Evolutionary conservation across 30 jellyfish, hydroid and myxozoan genomes (phyloP), one percentile per base, ranked within the genome.

Genomic region (Calvadosia cruxmelitensis): DNA sequence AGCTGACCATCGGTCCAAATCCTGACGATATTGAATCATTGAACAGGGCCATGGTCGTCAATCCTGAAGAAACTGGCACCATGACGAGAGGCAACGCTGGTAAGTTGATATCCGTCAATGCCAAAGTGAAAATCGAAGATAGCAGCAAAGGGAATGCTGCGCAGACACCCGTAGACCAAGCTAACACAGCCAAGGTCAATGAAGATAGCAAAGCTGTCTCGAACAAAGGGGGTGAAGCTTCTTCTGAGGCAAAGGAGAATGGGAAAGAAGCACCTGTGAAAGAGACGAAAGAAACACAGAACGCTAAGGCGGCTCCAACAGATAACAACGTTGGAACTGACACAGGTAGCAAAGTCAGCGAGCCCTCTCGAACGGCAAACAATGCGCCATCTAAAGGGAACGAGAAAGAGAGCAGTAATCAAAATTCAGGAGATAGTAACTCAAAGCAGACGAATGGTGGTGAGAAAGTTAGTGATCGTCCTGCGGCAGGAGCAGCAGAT

Each of bases 191-290:
- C 28, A 69, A 69, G 36, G 48, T n/a, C 36, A 71, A 52, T 12
- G 52, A 35, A 24, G 69, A n/a, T 30, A 29, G 34, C 1, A 23
- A 27, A 24, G 70, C 23, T 28, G 76, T 27, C 26, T 68, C 34
- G 34, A 80, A 57, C 27, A 33, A 64, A 7, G 15, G 2, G 25
- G 69, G 63, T 33, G 25, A 53, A 0, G 57, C 53, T 20, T 2
- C 27, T 24, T 76, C 25, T 3, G 80, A 73, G 31, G 35, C 16
- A 73, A 61, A 24, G 29, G 76, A 63, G 31, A 23, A 27, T 2
- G 84, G 64, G 36, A 63, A 73, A 73, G 66, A 48, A 48, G 12
- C n/a, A 7, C n/a, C 61, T n/a, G 61, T 12, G 12, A 48, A 48
- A 48, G 61, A 48, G 12, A 7, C 61, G n/a, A n/a, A 48, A n/a